Evolutionary conservation across 1,140 invertebrate genomes (phyloP).

Genomic region (Thrips palmi): DNA sequence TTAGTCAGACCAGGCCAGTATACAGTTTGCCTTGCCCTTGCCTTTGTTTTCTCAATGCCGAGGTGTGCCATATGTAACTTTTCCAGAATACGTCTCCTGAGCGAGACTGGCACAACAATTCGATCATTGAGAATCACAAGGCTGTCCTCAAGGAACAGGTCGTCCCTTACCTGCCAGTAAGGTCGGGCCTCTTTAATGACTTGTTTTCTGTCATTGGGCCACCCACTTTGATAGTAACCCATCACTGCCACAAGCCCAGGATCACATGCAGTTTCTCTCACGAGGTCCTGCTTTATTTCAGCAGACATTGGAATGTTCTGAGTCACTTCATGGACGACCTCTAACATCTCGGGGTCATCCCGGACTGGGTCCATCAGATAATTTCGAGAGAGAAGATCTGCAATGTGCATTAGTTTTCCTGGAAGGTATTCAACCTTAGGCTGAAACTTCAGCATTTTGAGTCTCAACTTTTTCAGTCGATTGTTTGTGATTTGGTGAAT

Average conservation of each 20-base stretch:
- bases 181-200: conserved; percentile 13
- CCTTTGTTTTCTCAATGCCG: conserved; percentile 23
- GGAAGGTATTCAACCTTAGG: conserved; percentile 19
- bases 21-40: conserved; percentile 21
- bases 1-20: conserved; percentile 26
- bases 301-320: conserved; percentile 13
- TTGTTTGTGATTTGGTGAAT: conserved; percentile 19
- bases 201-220: conserved; percentile 20
- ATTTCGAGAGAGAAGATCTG: conserved; percentile 24
- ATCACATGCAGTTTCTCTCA: conserved; percentile 17
- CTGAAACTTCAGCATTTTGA: conserved; percentile 19
- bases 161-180: conserved; percentile 19
- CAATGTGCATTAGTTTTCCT: conserved; percentile 25
- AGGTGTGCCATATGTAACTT: conserved; percentile 25
- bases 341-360: conserved; percentile 14
- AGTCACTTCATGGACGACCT: conserved; percentile 16
- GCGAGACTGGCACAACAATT: conserved; percentile 21
- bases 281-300: conserved; percentile 17
- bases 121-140: conserved; percentile 20
- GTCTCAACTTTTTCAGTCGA: conserved; percentile 23
- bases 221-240: conserved; percentile 19
- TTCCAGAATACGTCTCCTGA: conserved; percentile 20
- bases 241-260: conserved; percentile 15
- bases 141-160: conserved; percentile 19
- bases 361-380: conserved; percentile 13